Base-by-base conservation (phyloP, 2,113 vertebrate species). In the Dolichallabes microphthalmus region DNA sequence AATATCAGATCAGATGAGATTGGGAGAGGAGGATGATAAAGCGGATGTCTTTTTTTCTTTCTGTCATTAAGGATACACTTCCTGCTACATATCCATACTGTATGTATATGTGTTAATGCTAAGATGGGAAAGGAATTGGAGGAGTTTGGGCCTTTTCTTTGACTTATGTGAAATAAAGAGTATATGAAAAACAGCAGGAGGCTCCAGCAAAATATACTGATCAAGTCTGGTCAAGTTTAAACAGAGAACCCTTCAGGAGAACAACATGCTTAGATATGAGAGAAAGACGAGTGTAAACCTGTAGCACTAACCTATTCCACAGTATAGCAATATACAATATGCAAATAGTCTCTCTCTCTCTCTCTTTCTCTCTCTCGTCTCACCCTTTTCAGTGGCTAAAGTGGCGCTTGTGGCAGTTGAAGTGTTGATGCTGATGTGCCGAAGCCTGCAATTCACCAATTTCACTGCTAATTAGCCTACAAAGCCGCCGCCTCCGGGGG, bases 401-500 rank as follows among this genome's bases (percentile, higher is more conserved):
- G 94, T 94, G 94, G 93, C 89, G 93, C 93, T 94, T 92, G 93
- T 92, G 92, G 93, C 88, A 84, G 91, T 90, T 95, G 92, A 95
- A 95, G 94, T 94, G 93, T 94, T 93, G 93, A 89, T 90, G 91
- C 91, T 91, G 91, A 91, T 93, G 94, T 94, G 93, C 92, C 92
- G 64, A 90, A 95, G 93, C 94, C 94, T 92, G 93, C 94, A 95
- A 95, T 95, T 95, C 94, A 94, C 94, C 94, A 95, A 95, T 95
- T 95, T 95, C 93, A 93, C 93, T 89, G 92, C 93, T 95, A 95
- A 95, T 95, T 95, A 95, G 93, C 92, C 91, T 91, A 95, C 94
- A 94, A 94, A 95, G 93, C 92, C 91, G 45, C 86, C 55, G 85
- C 90, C 90, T 90, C 92, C 88, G 89, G 89, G 85, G 85, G 90